These are phyloP conservation scores for Argyrosomus regius DNA, from an alignment of 2,797 vertebrate species.

Conservation along the genomic window DNA sequence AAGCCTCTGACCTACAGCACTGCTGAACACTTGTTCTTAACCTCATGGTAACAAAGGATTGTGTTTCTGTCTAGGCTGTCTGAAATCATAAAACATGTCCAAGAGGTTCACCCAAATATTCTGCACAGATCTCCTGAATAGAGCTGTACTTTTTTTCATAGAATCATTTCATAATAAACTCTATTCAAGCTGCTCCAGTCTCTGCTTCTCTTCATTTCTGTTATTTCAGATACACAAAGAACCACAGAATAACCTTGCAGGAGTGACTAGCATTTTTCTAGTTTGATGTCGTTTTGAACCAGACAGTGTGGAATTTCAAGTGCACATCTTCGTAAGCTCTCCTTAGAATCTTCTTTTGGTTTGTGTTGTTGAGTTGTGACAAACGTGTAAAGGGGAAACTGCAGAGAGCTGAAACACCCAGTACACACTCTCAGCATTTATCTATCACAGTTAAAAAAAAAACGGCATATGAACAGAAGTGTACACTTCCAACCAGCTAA, in stretches of 20 bases:
- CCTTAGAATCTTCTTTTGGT: neutral
- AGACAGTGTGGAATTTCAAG: neutral
- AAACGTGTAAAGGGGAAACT: conserved; percentile 15
- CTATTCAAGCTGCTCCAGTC: neutral
- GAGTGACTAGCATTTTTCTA: neutral
- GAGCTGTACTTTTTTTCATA: neutral
- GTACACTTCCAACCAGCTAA: neutral
- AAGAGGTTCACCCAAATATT: neutral
- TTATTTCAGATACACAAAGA: conserved; percentile 9
- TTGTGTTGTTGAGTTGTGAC: neutral
- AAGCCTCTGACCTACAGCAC: neutral
- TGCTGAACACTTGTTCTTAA: neutral
- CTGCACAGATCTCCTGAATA: neutral
- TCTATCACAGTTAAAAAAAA: neutral
- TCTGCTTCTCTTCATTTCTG: neutral
- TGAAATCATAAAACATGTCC: conserved; percentile 4
- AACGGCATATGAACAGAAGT: neutral
- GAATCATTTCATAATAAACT: neutral
- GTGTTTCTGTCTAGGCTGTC: conserved; percentile 9
- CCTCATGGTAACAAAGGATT: neutral
- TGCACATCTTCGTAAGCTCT: neutral
- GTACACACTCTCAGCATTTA: conserved; percentile 12
- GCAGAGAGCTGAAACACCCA: neutral
- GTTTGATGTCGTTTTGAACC: neutral
- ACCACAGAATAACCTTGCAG: neutral